Evolutionary conservation across 2,113 vertebrate species (phyloP).

Genomic region (Lates calcarifer): DNA sequence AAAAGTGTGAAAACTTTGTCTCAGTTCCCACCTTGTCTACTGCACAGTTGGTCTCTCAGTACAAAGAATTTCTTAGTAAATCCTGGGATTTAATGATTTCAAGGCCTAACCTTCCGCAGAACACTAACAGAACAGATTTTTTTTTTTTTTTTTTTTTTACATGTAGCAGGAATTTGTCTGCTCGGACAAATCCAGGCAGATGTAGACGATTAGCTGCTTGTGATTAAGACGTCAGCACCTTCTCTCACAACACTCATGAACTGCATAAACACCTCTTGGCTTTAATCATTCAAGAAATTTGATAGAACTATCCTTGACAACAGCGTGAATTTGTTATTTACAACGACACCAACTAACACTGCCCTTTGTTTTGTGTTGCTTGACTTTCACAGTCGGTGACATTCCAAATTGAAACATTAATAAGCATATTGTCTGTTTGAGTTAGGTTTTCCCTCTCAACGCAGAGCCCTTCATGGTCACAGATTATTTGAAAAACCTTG

Average conservation of each 20-base stretch:
- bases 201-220: slow-evolving; percentile 3
- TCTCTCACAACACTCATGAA: slow-evolving; percentile 22
- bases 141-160: no score
- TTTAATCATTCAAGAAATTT: neutral
- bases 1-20: neutral
- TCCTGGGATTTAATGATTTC: neutral
- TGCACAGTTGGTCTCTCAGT: neutral
- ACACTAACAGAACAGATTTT: neutral
- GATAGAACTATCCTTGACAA: neutral
- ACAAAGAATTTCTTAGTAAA: neutral
- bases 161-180: neutral
- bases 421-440: slow-evolving; percentile 15
- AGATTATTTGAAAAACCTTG: slow-evolving; percentile 18
- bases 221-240: neutral
- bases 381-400: neutral
- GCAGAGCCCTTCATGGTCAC: neutral
- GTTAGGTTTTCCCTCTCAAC: neutral
- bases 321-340: slow-evolving; percentile 20
- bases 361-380: neutral
- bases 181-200: slow-evolving; percentile 8
- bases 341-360: neutral
- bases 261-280: neutral
- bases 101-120: neutral
- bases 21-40: neutral
- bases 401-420: slow-evolving; percentile 22